Evolutionary conservation across 2,888 invertebrate species (phyloP), one percentile per base, ranked within the genome.

Genomic region (Drosophila subquinaria): DNA sequence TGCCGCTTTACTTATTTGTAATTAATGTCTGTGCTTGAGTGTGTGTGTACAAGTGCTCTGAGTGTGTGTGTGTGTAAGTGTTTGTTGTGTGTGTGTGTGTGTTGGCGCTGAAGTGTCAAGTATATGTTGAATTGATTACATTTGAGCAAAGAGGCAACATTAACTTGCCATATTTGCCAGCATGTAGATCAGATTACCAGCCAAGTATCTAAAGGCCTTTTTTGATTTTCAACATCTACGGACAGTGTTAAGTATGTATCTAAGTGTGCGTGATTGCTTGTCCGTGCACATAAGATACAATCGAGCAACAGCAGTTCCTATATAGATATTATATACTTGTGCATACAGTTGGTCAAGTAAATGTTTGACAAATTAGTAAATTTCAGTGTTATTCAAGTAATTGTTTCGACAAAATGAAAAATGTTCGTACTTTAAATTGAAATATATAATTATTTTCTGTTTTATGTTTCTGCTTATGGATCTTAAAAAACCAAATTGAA

Each of bases 71-170:
- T 45, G 30, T 60, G 52, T 43, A 20, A 20, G 47, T 36, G n/a
- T 45, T 23, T 60, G 52, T 11, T 33, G 45, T 50, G 42, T 40
- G n/a, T 64, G 68, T 77, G 64, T 52, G 67, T 72, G 63, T 78
- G 71, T 67, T 67, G 61, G 79, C 67, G 73, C 66, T 73, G 56
- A 74, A 80, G 79, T 82, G 76, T 82, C 82, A 76, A 79, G 82
- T 77, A 77, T 59, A 79, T 72, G 72, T 79, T 79, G 79, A 84
- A 75, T 81, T 79, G 79, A 81, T 82, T 86, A 79, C 76, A 79
- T 79, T 86, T 81, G 73, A 69, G 66, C 71, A 77, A 76, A 67
- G 69, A 68, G 70, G 65, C 68, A 88, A 74, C 64, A 84, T 66
- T 73, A 63, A 68, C 64, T 81, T 70, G 79, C 69, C 81, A 84